Evolutionary conservation across 64 coral and sea anemone genomes (phyloP).

Genomic region (Porites australiensis): DNA sequence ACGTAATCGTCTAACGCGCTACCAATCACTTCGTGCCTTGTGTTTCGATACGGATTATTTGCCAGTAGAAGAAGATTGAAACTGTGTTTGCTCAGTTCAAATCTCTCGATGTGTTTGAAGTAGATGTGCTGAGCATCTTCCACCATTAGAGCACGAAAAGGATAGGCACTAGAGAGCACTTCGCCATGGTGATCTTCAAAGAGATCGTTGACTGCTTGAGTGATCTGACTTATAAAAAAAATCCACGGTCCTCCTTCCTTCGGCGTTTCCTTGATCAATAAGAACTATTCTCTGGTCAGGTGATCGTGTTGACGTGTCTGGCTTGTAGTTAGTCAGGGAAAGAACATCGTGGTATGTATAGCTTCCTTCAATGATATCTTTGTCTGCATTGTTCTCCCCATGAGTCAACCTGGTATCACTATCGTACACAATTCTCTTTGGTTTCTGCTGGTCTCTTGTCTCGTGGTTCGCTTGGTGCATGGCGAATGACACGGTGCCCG

Average conservation of each 20-base stretch:
- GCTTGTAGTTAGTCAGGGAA: conserved; percentile 7
- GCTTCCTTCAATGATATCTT: not conserved
- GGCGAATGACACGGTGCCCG: not conserved
- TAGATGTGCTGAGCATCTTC: conserved; percentile 5
- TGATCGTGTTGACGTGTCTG: not conserved
- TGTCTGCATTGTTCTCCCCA: not conserved
- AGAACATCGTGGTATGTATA: conserved; percentile 8
- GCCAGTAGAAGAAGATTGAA: not conserved
- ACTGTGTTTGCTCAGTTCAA: conserved; percentile 41
- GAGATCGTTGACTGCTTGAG: not conserved
- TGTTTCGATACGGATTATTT: not conserved
- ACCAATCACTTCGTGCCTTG: conserved; percentile 1
- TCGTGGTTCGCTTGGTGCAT: conserved; percentile 6
- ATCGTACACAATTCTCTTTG: conserved; percentile 44
- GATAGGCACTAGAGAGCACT: not conserved
- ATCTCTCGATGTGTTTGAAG: conserved; percentile 3
- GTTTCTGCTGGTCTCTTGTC: not conserved
- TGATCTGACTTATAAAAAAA: not conserved
- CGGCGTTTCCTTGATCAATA: not conserved
- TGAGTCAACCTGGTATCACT: not conserved
- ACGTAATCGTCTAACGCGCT: conserved; percentile 28
- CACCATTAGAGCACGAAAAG: not conserved
- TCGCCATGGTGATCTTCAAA: not conserved
- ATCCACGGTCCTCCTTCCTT: not conserved
- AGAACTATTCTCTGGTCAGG: conserved; percentile 16